Conservation (phyloP, 2,113 vertebrate species). For the Oenanthe melanoleuca region DNA sequence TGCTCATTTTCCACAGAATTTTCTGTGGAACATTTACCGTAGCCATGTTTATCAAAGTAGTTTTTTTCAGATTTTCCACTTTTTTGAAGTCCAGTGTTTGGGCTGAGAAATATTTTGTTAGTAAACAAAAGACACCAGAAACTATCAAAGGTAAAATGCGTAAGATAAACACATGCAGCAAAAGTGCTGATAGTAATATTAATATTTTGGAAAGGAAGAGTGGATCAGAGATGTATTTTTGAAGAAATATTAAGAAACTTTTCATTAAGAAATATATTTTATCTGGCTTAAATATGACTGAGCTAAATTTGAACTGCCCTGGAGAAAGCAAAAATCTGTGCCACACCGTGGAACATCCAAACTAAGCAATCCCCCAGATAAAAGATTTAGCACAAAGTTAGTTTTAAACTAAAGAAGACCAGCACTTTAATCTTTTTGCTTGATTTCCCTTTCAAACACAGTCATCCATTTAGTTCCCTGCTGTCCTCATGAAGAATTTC, state of each 20-base stretch:
- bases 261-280: background rate
- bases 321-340: background rate
- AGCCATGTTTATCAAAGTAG: background rate
- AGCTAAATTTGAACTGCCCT: background rate
- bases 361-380: background rate
- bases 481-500: constrained; percentile 69
- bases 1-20: constrained; percentile 23
- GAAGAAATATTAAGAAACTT: background rate
- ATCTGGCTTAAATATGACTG: background rate
- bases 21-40: background rate
- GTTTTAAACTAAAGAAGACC: constrained; percentile 41
- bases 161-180: background rate
- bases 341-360: background rate
- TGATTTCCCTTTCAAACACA: constrained; percentile 57
- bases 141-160: background rate
- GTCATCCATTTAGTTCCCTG: constrained; percentile 60
- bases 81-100: background rate
- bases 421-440: constrained; percentile 58
- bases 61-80: background rate
- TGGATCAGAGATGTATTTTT: background rate
- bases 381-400: constrained; percentile 37
- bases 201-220: background rate
- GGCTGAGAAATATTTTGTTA: background rate
- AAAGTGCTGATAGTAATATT: background rate
- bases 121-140: background rate